A percentile compares a stretch with the other conserved stretches of the same genome.
Conservation (phyloP, 2,113 vertebrate genomes). For the Riparia riparia region DNA sequence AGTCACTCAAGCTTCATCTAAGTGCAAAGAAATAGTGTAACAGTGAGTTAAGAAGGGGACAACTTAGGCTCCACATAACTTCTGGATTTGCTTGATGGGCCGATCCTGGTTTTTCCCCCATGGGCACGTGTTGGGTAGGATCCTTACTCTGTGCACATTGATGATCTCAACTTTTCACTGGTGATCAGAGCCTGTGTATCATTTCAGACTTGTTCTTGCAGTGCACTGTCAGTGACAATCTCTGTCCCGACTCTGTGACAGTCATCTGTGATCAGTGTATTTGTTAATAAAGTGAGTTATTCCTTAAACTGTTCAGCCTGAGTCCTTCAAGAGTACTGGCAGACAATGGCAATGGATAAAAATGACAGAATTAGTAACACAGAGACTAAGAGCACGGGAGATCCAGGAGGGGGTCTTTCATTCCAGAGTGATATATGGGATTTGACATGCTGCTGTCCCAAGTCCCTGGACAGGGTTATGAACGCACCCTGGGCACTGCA, state of each 20-base stretch:
- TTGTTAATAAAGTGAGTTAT: background rate
- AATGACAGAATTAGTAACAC: background rate
- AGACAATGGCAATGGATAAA: background rate
- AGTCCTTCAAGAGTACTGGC: background rate
- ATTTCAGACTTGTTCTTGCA: background rate
- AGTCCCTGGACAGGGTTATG: background rate
- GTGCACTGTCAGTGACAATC: background rate
- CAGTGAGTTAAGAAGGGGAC: background rate
- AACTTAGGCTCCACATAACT: background rate
- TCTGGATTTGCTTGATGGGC: background rate
- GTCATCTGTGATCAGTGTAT: background rate
- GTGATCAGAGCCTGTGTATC: background rate
- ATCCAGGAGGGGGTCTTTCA: background rate
- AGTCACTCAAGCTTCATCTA: background rate
- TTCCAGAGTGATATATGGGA: background rate
- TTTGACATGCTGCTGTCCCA: background rate
- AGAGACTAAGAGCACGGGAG: background rate
- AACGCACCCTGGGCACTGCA: background rate
- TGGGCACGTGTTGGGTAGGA: background rate
- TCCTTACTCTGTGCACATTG: fast-evolving
- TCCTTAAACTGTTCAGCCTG: background rate
- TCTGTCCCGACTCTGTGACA: background rate
- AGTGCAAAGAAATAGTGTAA: background rate
- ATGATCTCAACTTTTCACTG: background rate
- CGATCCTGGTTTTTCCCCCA: background rate